Evolutionary conservation across 2,888 invertebrate species (phyloP).

Genomic region (Andrena trimmerana): DNA sequence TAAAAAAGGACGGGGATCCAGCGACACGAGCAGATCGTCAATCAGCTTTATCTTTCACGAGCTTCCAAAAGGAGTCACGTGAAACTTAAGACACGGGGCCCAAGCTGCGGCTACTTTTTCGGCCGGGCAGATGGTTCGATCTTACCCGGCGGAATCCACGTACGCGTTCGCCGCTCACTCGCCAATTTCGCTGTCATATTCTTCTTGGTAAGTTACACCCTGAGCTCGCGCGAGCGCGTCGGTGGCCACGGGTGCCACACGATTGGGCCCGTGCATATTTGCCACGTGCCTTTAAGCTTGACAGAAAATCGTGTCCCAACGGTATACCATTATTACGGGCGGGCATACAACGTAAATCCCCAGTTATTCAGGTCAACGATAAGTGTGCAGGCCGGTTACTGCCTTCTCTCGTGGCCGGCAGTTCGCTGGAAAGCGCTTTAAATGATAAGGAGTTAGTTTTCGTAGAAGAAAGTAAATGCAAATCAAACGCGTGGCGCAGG

Average conservation of each 20-base stretch:
- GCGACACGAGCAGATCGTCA: conserved; percentile 35
- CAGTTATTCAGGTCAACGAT: conserved; percentile 67
- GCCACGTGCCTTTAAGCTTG: conserved; percentile 69
- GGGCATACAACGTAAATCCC: conserved; percentile 59
- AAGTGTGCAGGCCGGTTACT: conserved; percentile 58
- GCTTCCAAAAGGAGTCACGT: conserved; percentile 33
- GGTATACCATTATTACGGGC: conserved; percentile 45
- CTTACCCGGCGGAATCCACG: conserved; percentile 45
- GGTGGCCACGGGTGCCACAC: conserved; percentile 50
- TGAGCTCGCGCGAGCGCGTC: background rate
- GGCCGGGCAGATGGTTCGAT: conserved; percentile 64
- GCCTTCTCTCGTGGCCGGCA: conserved; percentile 26
- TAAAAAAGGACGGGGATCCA: conserved; percentile 35
- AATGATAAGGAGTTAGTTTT: conserved; percentile 58
- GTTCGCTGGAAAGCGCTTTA: conserved; percentile 27
- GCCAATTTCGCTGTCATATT: conserved; percentile 51
- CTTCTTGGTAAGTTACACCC: conserved; percentile 13
- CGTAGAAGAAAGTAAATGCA: conserved; percentile 54
- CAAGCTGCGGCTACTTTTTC: conserved; percentile 49
- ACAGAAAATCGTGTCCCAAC: conserved; percentile 44
- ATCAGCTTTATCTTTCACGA: conserved; percentile 59
- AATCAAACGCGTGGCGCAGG: conserved; percentile 42
- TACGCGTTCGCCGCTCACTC: conserved; percentile 17
- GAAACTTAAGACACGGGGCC: conserved; percentile 61
- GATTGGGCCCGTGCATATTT: conserved; percentile 37